Base-by-base conservation (phyloP, 2,888 invertebrate genomes). In the Abrostola triplasia region DNA sequence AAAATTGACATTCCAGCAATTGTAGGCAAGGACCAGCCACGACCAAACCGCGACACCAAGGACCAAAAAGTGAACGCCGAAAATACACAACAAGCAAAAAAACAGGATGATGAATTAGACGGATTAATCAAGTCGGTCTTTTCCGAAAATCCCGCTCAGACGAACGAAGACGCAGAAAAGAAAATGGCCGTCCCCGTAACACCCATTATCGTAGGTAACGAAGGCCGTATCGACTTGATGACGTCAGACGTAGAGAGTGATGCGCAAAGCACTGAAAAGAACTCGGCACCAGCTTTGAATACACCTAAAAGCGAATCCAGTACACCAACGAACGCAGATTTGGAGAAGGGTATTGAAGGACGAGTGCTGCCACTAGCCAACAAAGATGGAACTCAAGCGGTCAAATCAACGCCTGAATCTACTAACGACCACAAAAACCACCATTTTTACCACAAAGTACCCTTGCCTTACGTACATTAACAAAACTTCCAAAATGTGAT, bases 381-480 rank as follows among this genome's bases (percentile, higher is more conserved):
- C 44, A 44, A 8, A 7, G 24, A 24, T 24, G 13, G 9, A 12
- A 24, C 44, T 9, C 44, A 47, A 47, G 44, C 24, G 8, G 8
- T 24, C 44, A 44, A 47, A 47, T 8, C 13, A 47, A 13, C 24
- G 24, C 24, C 24, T 24, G 24, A 11, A 49, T 36, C 6, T 36
- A 11, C 49, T 11, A 36, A 11, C 36, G n/a, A 49, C 9, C 2
- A 42, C 0, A 63, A 63, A 37, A 64, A 36, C 0, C 62, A 59
- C n/a, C 24, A 55, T 13, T 41, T 7, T 1, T 53, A 55, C 6
- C 59, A 59, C 6, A 55, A 55, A 1, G 59, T 77, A 0, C 75
- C 75, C 4, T 48, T 75, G 10, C 75, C 77, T 35, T 75, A 75
- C 37, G 7, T 42, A 10, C 49, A 53, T 0, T 65, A 65, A 49